Base-by-base conservation (phyloP, 2,113 vertebrate genomes). In the Sterna hirundo region DNA sequence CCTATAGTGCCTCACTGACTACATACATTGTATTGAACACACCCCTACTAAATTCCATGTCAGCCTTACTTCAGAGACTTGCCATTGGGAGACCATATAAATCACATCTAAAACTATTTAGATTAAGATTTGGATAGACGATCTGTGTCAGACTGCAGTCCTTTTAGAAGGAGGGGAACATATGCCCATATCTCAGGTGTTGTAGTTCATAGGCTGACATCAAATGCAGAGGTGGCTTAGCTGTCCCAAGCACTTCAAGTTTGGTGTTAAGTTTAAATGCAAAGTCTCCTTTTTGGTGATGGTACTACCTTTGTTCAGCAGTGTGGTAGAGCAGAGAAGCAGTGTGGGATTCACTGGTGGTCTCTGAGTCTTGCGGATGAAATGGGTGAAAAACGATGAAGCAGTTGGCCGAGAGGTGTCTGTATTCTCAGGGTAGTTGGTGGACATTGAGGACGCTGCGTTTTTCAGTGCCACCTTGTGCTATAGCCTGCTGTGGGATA, bases 11-110 rank as follows among this genome's bases (percentile, higher is more conserved):
- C 34, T 58, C 29, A 38, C 5, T 29, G 38, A 36, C 4, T 44
- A 17, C 0, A 0, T 46, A 61, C 5, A 2, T 49, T n/a, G 26
- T 69, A 15, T 74, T 55, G 65, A 72, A 61, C 13, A 9, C 29
- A 55, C 10, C 18, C 10, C 17, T 38, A 7, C 8, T 44, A 32
- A 52, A 44, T 61, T 88, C 32, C 11, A 11, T 29, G 20, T 38
- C 18, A 40, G 25, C 9, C 29, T 62, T 74, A 26, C 14, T 86
- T 71, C 6, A 8, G 47, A 55, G 60, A 25, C 13, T 65, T 84
- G 20, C 52, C 4, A 11, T 29, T 51, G 42, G 18, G 47, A 62
- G 15, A 78, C 29, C 15, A 21, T 47, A 8, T 74, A 47, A 51
- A 52, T 69, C 5, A 5, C 34, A 29, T 55, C n/a, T 55, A 23